Percentiles rank a stretch among this genome's conserved stretches.
Conservation (phyloP, 1,140 invertebrate genomes). For the Achroia grisella region DNA sequence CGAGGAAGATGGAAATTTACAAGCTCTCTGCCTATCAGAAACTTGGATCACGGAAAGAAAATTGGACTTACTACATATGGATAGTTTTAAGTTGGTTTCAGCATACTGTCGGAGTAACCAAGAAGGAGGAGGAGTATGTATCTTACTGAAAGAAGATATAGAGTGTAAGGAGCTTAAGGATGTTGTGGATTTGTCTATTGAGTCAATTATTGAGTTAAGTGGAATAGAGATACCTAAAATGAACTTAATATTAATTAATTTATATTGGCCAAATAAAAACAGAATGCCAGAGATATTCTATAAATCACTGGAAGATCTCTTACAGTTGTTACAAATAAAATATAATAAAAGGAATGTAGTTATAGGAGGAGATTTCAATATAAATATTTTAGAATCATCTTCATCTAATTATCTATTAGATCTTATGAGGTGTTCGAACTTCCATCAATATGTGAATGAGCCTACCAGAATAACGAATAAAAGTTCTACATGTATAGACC, state of each 20-base stretch:
- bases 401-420: too few species aligned
- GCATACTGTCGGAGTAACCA: neutral
- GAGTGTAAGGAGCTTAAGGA: neutral
- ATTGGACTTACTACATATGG: neutral
- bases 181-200: neutral
- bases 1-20: neutral
- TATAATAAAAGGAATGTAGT: too few species aligned
- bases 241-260: neutral
- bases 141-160: neutral
- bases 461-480: too few species aligned
- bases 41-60: neutral
- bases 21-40: neutral
- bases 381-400: too few species aligned
- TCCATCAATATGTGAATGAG: too few species aligned
- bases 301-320: too few species aligned
- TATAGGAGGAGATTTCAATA: too few species aligned
- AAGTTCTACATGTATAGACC: too few species aligned
- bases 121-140: neutral
- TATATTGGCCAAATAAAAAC: too few species aligned
- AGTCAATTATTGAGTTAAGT: slow-evolving; percentile 1
- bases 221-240: slow-evolving; percentile 2
- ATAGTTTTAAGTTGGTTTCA: neutral
- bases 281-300: too few species aligned
- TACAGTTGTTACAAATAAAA: too few species aligned
- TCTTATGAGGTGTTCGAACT: too few species aligned